Conservation (phyloP, 2,113 vertebrate genomes). For the Brachyistius frenatus region DNA sequence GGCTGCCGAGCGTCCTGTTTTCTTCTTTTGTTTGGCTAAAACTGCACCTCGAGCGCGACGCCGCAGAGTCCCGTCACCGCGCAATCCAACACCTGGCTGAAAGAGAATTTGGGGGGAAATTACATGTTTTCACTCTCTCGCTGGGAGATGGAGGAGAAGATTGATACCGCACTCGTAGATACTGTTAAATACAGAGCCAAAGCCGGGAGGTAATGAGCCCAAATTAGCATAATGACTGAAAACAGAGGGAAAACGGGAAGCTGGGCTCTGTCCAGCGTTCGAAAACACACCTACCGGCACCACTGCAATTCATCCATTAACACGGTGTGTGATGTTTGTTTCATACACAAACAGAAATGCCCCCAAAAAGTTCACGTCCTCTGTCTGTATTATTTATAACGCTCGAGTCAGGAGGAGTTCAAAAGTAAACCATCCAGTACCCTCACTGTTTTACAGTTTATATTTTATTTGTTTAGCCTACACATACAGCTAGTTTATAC, state of each 20-base stretch:
- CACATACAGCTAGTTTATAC: too few relatives aligned
- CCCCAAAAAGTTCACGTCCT: too few relatives aligned
- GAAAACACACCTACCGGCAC: background rate
- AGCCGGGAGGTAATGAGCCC: background rate
- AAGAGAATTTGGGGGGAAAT: background rate
- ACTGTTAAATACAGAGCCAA: background rate
- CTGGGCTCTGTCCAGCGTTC: background rate
- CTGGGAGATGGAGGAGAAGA: background rate
- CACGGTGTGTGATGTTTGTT: background rate
- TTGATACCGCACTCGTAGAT: background rate
- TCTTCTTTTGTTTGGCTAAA: background rate
- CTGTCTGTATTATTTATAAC: too few relatives aligned
- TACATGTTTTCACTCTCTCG: background rate
- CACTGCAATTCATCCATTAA: background rate
- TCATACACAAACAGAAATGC: too few relatives aligned
- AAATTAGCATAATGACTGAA: slow-evolving; percentile 7
- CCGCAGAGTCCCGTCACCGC: background rate
- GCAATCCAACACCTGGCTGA: background rate
- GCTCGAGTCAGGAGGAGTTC: too few relatives aligned
- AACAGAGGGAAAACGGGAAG: background rate
- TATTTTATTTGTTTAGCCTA: too few relatives aligned
- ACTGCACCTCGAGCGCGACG: background rate
- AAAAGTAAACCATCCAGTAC: too few relatives aligned
- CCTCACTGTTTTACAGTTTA: too few relatives aligned
- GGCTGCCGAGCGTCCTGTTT: background rate